These are phyloP conservation scores for Corythoichthys intestinalis DNA, from an alignment of 2,113 vertebrate species.

Conservation along the genomic window DNA sequence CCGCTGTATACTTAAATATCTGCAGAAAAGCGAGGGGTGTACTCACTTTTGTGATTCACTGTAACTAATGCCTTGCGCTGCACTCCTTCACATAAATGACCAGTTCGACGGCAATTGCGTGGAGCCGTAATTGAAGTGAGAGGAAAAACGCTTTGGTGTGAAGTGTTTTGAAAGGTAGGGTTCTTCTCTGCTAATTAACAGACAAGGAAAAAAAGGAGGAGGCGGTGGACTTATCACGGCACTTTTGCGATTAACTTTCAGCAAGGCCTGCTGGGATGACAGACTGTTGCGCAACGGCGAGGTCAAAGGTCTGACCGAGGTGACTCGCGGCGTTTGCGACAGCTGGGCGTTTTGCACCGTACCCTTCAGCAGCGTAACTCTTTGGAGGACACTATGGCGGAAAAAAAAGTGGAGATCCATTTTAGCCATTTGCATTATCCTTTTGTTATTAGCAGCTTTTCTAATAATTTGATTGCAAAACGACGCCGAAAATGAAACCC, in stretches of 20 bases:
- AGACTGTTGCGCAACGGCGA: constrained; percentile 30
- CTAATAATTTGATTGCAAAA: neutral
- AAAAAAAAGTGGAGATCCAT: neutral
- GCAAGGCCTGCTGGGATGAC: constrained; percentile 33
- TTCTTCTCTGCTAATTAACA: neutral
- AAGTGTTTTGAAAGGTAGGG: neutral
- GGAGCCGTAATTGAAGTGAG: no score
- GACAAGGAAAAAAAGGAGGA: neutral
- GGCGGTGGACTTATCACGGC: neutral
- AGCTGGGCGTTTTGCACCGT: constrained; percentile 32
- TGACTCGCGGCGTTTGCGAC: constrained; percentile 15
- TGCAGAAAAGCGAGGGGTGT: no score
- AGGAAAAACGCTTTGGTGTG: no score
- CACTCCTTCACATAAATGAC: no score
- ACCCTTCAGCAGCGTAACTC: constrained; percentile 44
- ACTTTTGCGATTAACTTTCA: no score
- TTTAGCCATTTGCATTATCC: neutral
- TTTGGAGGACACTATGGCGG: neutral
- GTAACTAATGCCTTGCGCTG: no score
- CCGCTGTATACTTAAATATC: no score
- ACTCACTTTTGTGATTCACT: no score
- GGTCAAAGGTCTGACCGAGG: constrained; percentile 34
- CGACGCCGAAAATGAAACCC: neutral
- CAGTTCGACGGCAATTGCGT: no score
- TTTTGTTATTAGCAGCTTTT: neutral